Evolutionary conservation across 2,888 invertebrate genomes (phyloP), one percentile per base, ranked within the genome.

Genomic region (Diplazon laetatorius): DNA sequence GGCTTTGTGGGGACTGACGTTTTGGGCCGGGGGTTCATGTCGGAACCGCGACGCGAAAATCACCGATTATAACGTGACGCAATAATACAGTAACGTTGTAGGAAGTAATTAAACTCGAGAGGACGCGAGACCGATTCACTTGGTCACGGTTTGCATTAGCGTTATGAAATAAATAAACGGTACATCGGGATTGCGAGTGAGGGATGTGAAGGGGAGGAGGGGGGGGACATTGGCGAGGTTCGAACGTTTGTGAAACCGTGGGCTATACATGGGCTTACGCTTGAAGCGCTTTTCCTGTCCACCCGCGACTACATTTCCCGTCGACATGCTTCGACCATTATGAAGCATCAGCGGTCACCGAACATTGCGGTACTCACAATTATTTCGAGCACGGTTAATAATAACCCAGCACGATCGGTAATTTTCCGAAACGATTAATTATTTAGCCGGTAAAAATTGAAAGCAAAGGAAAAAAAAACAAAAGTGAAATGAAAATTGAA

Each of bases 91-190:
- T 44, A 46, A 65, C 35, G 35, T 37, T 42, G 9, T 60, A 57
- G 35, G 37, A 60, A 55, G 46, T 39, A 50, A 75, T 69, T 70
- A 48, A 63, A 57, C 57, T 18, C 59, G 48, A 14, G 46, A 35
- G 62, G 9, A 37, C 10, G 35, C 37, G n/a, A n/a, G n/a, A n/a
- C 9, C 35, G 35, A 44, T 44, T 48, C 66, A 42, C 55, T 50
- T 22, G 48, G 44, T 22, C 35, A 52, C 44, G 65, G 2, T 48
- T 57, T 65, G 59, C 57, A 71, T 76, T 76, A 71, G 59, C 70
- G 44, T 60, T 48, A 37, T 50, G 60, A 42, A 76, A 65, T 66
- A 44, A 71, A 71, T 76, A 42, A 63, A 71, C 50, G 70, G 22
- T 25, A 2, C 25, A 42, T 10, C 25, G 18, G 6, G 2, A 6